phyloP scores from a whole-genome alignment of 1,140 invertebrate species.

The Aphidius gifuensis region DNA sequence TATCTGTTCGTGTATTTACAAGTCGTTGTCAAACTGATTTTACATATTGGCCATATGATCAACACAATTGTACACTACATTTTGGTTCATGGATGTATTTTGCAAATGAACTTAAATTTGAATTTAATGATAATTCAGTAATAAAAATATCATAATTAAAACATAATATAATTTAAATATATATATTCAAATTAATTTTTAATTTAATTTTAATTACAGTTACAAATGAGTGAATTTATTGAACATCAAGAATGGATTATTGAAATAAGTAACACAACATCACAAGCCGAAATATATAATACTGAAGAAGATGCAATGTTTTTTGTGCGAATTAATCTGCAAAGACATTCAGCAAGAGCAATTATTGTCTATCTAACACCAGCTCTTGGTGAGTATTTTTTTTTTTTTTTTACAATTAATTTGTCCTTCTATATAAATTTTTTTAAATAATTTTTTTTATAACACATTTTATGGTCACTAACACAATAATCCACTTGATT shows the following conservation, averaged over 20 bases:
- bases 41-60: slow-evolving; percentile 49
- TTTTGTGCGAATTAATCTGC: slow-evolving; percentile 46
- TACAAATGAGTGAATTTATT: slow-evolving; percentile 22
- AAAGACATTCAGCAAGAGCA: slow-evolving; percentile 45
- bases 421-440: not conserved
- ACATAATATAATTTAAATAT: too few species aligned
- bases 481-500: slow-evolving; percentile 6
- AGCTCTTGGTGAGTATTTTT: slow-evolving; percentile 47
- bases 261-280: slow-evolving; percentile 24
- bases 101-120: slow-evolving; percentile 60
- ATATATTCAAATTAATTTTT: too few species aligned
- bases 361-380: slow-evolving; percentile 50
- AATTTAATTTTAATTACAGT: slow-evolving; percentile 15
- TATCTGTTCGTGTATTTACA: slow-evolving; percentile 34
- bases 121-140: slow-evolving; percentile 37
- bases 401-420: slow-evolving; percentile 1
- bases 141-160: not conserved
- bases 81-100: slow-evolving; percentile 58
- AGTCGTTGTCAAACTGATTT: slow-evolving; percentile 43
- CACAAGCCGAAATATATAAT: slow-evolving; percentile 34
- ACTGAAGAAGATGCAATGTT: slow-evolving; percentile 54
- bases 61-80: slow-evolving; percentile 44
- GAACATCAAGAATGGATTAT: slow-evolving; percentile 28
- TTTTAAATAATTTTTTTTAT: not conserved
- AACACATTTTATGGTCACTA: slow-evolving; percentile 2